These are phyloP conservation scores for Heliconius cydno DNA, from an alignment of 2,888 invertebrate species.

Conservation along the genomic window DNA sequence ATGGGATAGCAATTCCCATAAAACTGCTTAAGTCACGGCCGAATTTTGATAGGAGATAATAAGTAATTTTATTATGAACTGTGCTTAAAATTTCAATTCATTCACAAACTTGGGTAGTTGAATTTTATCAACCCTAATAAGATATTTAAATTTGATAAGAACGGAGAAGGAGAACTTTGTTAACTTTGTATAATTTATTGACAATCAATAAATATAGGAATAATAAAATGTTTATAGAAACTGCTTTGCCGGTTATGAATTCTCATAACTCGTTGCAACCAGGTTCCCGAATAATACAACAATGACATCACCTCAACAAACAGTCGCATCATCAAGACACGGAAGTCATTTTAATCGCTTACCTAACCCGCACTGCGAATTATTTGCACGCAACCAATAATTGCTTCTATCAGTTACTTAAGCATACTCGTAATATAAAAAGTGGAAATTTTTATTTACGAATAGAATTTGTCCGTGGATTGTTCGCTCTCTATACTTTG, in stretches of 20 bases:
- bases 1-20: constrained; percentile 56
- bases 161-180: constrained; percentile 16
- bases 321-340: constrained; percentile 56
- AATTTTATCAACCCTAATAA: constrained; percentile 39
- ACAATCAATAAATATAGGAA: constrained; percentile 18
- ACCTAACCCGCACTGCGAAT: constrained; percentile 45
- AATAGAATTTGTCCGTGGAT: background rate
- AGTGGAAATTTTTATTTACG: background rate
- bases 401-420: constrained; percentile 33
- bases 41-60: constrained; percentile 49
- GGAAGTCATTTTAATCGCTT: constrained; percentile 46
- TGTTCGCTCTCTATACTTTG: background rate
- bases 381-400: constrained; percentile 50
- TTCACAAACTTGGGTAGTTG: constrained; percentile 40
- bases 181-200: constrained; percentile 21
- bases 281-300: constrained; percentile 34
- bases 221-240: background rate
- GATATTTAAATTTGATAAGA: constrained; percentile 33
- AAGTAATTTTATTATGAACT: constrained; percentile 48
- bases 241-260: background rate
- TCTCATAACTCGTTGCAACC: constrained; percentile 18
- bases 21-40: constrained; percentile 47
- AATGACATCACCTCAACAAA: constrained; percentile 63
- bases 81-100: constrained; percentile 46
- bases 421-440: background rate